A percentile compares a stretch with the other conserved stretches of the same genome.
Evolutionary conservation across 2,888 invertebrate genomes (phyloP).

Genomic region (Drosophila vallismaia): DNA sequence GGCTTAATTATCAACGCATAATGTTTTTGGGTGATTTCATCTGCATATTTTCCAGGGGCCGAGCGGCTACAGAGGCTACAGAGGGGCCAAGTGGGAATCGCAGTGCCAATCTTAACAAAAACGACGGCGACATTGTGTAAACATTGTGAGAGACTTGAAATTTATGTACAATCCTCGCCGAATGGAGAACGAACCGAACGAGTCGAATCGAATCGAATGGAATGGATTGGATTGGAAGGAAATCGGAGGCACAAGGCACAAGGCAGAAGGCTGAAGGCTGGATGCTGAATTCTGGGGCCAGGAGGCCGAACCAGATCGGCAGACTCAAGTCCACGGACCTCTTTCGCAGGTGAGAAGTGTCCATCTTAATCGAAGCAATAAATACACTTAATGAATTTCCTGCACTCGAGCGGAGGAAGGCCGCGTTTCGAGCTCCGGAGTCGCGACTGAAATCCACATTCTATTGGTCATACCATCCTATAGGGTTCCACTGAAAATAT

Average conservation of each 20-base stretch:
- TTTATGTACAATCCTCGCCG: conserved; percentile 71
- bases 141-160: conserved; percentile 72
- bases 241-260: too few relatives aligned
- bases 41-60: conserved; percentile 63
- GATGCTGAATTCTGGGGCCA: not conserved
- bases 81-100: conserved; percentile 39
- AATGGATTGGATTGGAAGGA: conserved; percentile 20
- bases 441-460: conserved; percentile 50
- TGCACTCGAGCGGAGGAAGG: conserved; percentile 64
- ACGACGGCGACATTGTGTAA: conserved; percentile 70
- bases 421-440: conserved; percentile 38
- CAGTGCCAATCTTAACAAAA: conserved; percentile 42
- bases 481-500: conserved; percentile 33
- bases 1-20: conserved; percentile 77
- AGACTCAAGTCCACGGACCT: conserved; percentile 36
- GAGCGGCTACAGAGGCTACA: conserved; percentile 25
- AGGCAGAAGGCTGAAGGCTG: not conserved
- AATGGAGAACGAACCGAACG: conserved; percentile 37
- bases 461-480: conserved; percentile 74
- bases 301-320: conserved; percentile 38
- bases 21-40: conserved; percentile 73
- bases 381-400: conserved; percentile 80
- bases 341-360: conserved; percentile 78
- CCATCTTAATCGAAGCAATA: conserved; percentile 80
- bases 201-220: conserved; percentile 21